Evolutionary conservation across 2,888 invertebrate species (phyloP).

Genomic region (Dermolepida albohirtum): DNA sequence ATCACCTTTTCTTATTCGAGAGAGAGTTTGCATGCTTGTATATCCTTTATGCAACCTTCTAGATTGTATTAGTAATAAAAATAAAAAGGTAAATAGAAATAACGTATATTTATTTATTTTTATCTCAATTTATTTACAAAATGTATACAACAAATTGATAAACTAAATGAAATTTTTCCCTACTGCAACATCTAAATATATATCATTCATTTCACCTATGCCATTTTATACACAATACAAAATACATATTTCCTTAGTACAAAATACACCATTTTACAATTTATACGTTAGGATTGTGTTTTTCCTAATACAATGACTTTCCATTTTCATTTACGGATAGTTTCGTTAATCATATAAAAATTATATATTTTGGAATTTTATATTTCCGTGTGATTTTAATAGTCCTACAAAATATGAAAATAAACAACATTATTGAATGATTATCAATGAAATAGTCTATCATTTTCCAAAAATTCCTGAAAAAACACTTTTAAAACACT

Average conservation of each 20-base stretch:
- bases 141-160: conserved; percentile 28
- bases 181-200: conserved; percentile 20
- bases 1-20: no score
- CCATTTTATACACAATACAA: conserved; percentile 29
- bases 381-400: no score
- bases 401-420: no score
- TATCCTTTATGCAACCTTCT: not conserved
- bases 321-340: no score
- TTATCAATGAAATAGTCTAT: no score
- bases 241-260: conserved; percentile 30
- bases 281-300: conserved; percentile 2
- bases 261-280: conserved; percentile 26
- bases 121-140: conserved; percentile 33
- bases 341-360: no score
- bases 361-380: no score
- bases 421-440: no score
- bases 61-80: not conserved
- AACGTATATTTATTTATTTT: conserved; percentile 29
- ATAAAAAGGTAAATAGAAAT: not conserved
- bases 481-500: no score
- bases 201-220: conserved; percentile 4
- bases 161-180: conserved; percentile 3
- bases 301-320: not conserved
- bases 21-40: no score
- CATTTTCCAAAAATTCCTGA: no score